Evolutionary conservation across 2,113 vertebrate genomes (phyloP).

Genomic region (Ivindomyrus marchei): DNA sequence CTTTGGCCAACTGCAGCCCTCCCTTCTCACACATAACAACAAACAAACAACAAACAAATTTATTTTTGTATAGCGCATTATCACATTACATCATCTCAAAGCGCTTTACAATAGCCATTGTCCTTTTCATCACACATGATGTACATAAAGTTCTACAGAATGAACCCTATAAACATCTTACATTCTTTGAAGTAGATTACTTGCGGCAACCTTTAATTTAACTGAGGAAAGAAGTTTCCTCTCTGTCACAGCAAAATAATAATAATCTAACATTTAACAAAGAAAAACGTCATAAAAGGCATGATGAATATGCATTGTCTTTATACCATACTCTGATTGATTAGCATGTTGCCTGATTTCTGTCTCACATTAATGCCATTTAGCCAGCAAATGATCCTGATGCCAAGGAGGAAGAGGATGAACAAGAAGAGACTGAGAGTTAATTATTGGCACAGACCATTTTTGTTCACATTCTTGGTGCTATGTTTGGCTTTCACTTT

Average conservation of each 20-base stretch:
- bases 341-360: background rate
- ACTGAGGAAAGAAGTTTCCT: background rate
- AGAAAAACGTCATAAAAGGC: background rate
- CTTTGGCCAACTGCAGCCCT: background rate
- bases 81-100: too few species aligned
- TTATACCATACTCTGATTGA: background rate
- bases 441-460: background rate
- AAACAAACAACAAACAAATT: too few species aligned
- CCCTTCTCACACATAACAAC: background rate
- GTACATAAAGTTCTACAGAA: background rate
- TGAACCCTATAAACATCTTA: background rate
- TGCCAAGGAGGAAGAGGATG: background rate
- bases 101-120: background rate
- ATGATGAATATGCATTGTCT: background rate
- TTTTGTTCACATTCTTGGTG: background rate
- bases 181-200: background rate
- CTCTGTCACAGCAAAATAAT: background rate
- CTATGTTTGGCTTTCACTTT: background rate
- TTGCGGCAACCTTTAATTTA: background rate
- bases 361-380: background rate
- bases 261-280: background rate
- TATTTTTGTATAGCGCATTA: too few species aligned
- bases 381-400: background rate
- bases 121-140: background rate
- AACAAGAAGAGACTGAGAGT: background rate